These are phyloP conservation scores for Morus bassanus DNA, from an alignment of 2,797 vertebrate species.

Conservation along the genomic window DNA sequence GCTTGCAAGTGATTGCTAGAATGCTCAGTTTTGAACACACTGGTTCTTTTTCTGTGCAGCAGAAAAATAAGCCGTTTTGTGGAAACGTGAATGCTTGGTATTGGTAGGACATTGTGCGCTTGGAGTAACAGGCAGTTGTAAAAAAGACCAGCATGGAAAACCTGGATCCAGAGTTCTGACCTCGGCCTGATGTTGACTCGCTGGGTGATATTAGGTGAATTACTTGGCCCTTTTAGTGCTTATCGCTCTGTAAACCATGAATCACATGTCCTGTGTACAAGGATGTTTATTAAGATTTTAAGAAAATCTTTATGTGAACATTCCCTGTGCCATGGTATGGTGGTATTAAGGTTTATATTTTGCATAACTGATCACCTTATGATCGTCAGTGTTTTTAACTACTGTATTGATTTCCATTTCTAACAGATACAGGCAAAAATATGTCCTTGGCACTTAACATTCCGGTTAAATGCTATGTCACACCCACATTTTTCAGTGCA, in stretches of 20 bases:
- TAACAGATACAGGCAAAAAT: not conserved
- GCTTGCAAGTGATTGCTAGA: not conserved
- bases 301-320: not conserved
- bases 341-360: not conserved
- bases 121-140: not conserved
- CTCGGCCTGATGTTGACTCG: not conserved
- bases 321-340: not conserved
- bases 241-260: not conserved
- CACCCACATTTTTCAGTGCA: constrained; percentile 5
- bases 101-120: not conserved
- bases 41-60: not conserved
- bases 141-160: not conserved
- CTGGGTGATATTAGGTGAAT: not conserved
- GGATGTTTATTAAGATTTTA: not conserved
- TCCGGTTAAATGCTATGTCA: not conserved
- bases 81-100: not conserved
- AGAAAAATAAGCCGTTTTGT: not conserved
- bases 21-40: not conserved
- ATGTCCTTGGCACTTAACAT: not conserved
- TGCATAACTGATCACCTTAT: not conserved
- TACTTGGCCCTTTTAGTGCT: not conserved
- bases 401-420: not conserved
- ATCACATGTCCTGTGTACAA: not conserved
- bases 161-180: not conserved
- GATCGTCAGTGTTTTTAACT: not conserved